Percentiles rank a stretch among this genome's conserved stretches.
These are phyloP conservation scores for Gibbula magus DNA, from an alignment of 2,888 invertebrate genomes.

Conservation along the genomic window DNA sequence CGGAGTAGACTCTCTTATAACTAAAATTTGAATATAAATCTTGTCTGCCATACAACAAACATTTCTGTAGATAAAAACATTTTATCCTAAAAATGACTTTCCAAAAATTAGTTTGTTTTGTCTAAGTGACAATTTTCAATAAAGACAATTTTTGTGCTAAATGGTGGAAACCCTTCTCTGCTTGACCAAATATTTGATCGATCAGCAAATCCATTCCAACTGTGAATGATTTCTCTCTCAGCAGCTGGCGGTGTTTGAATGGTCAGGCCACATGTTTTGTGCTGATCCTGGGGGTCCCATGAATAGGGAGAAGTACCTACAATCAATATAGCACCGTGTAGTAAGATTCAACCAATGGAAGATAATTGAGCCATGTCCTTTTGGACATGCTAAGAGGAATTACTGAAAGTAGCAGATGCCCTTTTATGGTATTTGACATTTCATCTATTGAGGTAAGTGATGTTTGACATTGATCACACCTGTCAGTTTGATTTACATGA, in stretches of 20 bases:
- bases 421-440: too few relatives aligned
- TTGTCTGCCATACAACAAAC: too few relatives aligned
- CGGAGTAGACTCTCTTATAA: too few relatives aligned
- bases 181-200: background rate
- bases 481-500: too few relatives aligned
- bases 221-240: background rate
- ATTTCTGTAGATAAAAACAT: too few relatives aligned
- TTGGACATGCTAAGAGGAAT: too few relatives aligned
- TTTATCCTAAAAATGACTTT: too few relatives aligned
- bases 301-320: background rate
- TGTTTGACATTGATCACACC: too few relatives aligned
- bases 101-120: background rate
- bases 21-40: too few relatives aligned
- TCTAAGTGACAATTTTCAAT: background rate
- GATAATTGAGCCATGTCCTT: too few relatives aligned
- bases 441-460: too few relatives aligned
- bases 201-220: background rate
- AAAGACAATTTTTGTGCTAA: background rate
- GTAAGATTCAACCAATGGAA: background rate
- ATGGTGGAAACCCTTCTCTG: background rate
- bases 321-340: background rate
- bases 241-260: background rate
- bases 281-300: background rate
- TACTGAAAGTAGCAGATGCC: too few relatives aligned
- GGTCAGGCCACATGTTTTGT: background rate